Conservation (phyloP, 2,113 vertebrate genomes). For the Plotosus lineatus region DNA sequence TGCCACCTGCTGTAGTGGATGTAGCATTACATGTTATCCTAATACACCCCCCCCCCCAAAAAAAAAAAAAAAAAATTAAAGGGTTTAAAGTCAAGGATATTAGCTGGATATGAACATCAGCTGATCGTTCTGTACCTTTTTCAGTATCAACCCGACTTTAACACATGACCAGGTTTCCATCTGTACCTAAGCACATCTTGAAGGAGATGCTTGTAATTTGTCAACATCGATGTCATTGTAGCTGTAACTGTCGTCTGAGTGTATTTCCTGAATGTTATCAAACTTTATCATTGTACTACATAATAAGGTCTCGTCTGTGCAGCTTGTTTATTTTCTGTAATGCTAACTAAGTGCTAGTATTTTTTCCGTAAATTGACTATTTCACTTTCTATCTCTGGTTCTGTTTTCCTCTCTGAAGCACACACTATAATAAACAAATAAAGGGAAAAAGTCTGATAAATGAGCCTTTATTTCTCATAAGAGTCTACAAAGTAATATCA, state of each 20-base stretch:
- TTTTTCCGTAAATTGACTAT: background rate
- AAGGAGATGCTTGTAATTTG: background rate
- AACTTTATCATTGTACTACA: background rate
- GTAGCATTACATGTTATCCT: background rate
- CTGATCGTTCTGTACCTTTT: background rate
- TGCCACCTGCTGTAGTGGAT: too few species aligned
- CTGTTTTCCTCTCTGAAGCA: background rate
- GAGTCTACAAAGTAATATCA: slow-evolving; percentile 28
- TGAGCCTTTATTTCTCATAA: slow-evolving; percentile 38
- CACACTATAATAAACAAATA: background rate
- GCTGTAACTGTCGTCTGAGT: background rate
- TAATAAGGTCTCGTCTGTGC: background rate
- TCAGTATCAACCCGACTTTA: background rate
- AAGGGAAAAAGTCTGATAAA: slow-evolving; percentile 6
- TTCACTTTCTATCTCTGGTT: background rate
- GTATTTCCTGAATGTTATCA: background rate
- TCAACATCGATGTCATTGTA: background rate
- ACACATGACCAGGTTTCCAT: background rate
- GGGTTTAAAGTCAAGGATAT: background rate
- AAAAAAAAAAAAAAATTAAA: background rate
- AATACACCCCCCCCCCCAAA: too few species aligned
- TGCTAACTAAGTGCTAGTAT: background rate
- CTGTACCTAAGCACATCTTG: background rate
- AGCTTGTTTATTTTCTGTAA: background rate
- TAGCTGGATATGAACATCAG: background rate